phyloP scores from a whole-genome alignment of 2,113 vertebrate genomes.

The Zapornia atra region DNA sequence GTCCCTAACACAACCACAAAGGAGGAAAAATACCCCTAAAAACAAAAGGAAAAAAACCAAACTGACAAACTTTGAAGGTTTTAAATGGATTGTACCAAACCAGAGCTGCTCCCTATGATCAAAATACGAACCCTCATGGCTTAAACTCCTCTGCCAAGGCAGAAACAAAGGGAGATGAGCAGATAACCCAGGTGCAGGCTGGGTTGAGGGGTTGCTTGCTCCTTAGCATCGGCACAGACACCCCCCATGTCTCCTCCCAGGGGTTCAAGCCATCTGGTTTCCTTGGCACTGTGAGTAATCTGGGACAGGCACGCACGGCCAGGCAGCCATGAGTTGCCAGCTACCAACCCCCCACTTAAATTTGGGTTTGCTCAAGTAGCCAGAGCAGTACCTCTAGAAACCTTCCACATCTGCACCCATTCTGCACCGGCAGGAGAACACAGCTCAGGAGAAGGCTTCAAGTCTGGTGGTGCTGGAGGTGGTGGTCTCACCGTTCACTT shows the following conservation, averaged over 20 bases:
- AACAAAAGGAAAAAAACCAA: not conserved
- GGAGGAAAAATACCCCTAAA: not conserved
- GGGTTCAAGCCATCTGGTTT: not conserved
- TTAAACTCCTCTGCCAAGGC: too few relatives aligned
- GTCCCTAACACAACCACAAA: not conserved
- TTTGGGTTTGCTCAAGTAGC: not conserved
- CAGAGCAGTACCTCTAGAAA: not conserved
- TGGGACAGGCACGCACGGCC: fast-evolving
- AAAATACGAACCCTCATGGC: too few relatives aligned
- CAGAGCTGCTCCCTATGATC: not conserved
- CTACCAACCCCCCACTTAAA: not conserved
- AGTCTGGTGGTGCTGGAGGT: not conserved
- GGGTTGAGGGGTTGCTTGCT: not conserved
- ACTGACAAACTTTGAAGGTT: not conserved
- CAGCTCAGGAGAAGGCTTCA: not conserved
- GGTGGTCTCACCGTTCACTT: not conserved
- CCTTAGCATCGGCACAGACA: not conserved
- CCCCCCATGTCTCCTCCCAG: not conserved
- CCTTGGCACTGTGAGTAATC: not conserved
- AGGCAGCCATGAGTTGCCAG: not conserved
- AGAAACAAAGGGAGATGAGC: too few relatives aligned
- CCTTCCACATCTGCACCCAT: not conserved
- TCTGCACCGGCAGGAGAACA: not conserved
- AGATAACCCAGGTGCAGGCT: too few relatives aligned
- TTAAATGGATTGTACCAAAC: not conserved